A percentile compares a stretch with the other conserved stretches of the same genome.
phyloP scores from a whole-genome alignment of 2,113 vertebrate genomes.

The Saguinus midas region DNA sequence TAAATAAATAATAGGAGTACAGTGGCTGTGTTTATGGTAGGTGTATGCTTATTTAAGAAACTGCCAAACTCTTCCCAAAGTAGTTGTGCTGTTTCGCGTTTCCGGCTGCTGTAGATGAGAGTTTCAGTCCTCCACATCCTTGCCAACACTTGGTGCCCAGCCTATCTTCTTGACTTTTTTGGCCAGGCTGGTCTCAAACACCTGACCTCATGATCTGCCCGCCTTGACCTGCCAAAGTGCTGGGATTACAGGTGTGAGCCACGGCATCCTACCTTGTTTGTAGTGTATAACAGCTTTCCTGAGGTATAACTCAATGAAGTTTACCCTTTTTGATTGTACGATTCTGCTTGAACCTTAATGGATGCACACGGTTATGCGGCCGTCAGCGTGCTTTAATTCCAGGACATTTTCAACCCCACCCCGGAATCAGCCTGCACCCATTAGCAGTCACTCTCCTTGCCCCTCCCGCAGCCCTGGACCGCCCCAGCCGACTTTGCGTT shows the following conservation, averaged over 20 bases:
- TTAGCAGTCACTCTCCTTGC: no score
- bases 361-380: neutral
- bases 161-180: no score
- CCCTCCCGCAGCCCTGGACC: neutral
- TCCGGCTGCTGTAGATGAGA: no score
- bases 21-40: neutral
- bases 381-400: neutral
- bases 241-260: neutral
- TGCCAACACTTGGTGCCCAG: neutral
- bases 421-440: fast-evolving
- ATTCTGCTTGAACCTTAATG: neutral
- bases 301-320: neutral
- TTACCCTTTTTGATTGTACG: neutral
- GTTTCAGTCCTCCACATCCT: neutral
- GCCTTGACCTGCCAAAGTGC: neutral
- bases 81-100: neutral
- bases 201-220: neutral
- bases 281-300: neutral
- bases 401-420: neutral
- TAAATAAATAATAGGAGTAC: neutral
- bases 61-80: neutral
- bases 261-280: neutral
- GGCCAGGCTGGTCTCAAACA: neutral
- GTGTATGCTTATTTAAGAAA: neutral
- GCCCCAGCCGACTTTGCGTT: no score